Conservation (phyloP, 2,888 invertebrate species). For the Leucophora obtusa region DNA sequence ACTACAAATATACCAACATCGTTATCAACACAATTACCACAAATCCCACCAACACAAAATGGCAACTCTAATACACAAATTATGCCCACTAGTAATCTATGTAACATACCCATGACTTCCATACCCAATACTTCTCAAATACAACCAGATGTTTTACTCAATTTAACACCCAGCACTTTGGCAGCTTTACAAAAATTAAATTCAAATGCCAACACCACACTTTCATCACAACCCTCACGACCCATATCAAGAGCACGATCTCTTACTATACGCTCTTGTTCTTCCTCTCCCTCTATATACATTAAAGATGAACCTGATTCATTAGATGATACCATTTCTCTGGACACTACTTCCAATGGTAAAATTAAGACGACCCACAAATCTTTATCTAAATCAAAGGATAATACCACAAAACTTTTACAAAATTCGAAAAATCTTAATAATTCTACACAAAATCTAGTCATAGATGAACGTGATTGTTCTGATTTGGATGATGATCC, state of each 20-base stretch:
- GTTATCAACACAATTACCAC: slow-evolving; percentile 18
- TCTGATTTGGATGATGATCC: slow-evolving; percentile 70
- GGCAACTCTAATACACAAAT: slow-evolving; percentile 27
- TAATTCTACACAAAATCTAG: slow-evolving; percentile 65
- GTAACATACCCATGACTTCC: slow-evolving; percentile 44
- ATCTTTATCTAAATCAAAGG: slow-evolving; percentile 35
- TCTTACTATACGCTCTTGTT: slow-evolving; percentile 69
- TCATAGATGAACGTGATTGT: slow-evolving; percentile 71
- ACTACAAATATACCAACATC: slow-evolving; percentile 16
- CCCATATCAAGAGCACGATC: slow-evolving; percentile 60
- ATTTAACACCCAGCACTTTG: slow-evolving; percentile 64
- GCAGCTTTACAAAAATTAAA: slow-evolving; percentile 67
- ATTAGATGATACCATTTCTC: slow-evolving; percentile 66
- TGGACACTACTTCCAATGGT: slow-evolving; percentile 62
- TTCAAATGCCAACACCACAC: slow-evolving; percentile 34
- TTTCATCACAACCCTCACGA: slow-evolving; percentile 24
- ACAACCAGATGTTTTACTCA: slow-evolving; percentile 71
- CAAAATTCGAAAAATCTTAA: slow-evolving; percentile 54
- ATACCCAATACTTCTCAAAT: slow-evolving; percentile 58
- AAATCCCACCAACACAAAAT: slow-evolving; percentile 19
- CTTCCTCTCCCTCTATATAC: slow-evolving; percentile 75
- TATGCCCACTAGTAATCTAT: not conserved
- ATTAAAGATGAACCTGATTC: slow-evolving; percentile 76
- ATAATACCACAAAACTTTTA: slow-evolving; percentile 34
- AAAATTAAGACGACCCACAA: slow-evolving; percentile 47